Evolutionary conservation across 1,140 invertebrate genomes (phyloP).

Genomic region (Lepidurus apus): DNA sequence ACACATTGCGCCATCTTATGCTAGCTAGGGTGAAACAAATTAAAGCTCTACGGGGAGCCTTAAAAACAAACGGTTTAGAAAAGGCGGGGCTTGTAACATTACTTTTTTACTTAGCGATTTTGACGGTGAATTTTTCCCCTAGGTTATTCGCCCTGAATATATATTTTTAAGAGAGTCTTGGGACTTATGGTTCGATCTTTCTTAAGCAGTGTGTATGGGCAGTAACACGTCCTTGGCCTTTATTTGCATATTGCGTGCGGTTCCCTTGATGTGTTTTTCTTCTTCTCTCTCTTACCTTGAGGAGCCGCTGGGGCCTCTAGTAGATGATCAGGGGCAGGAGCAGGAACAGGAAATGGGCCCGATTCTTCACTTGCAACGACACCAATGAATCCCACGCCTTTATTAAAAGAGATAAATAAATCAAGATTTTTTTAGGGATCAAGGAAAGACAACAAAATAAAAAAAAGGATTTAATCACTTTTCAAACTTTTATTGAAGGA

Average conservation of each 20-base stretch:
- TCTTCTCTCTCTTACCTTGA: neutral
- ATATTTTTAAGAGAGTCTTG: neutral
- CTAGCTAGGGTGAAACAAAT: too few species aligned
- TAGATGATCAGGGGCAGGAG: conserved; percentile 11
- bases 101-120: too few species aligned
- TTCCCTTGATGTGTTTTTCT: neutral
- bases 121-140: too few species aligned
- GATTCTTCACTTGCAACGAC: conserved; percentile 2
- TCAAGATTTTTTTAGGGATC: neutral
- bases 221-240: conserved; percentile 9
- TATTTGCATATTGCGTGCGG: conserved; percentile 5
- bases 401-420: neutral
- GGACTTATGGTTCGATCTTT: neutral
- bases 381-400: neutral
- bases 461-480: neutral
- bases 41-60: too few species aligned
- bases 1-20: too few species aligned
- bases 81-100: too few species aligned
- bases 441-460: neutral
- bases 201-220: neutral
- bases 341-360: conserved; percentile 10
- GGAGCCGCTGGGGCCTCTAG: neutral
- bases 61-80: too few species aligned
- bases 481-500: neutral
- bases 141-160: too few species aligned